These are phyloP conservation scores for Drosophila suboccidentalis DNA, from an alignment of 2,888 invertebrate genomes.

Conservation along the genomic window DNA sequence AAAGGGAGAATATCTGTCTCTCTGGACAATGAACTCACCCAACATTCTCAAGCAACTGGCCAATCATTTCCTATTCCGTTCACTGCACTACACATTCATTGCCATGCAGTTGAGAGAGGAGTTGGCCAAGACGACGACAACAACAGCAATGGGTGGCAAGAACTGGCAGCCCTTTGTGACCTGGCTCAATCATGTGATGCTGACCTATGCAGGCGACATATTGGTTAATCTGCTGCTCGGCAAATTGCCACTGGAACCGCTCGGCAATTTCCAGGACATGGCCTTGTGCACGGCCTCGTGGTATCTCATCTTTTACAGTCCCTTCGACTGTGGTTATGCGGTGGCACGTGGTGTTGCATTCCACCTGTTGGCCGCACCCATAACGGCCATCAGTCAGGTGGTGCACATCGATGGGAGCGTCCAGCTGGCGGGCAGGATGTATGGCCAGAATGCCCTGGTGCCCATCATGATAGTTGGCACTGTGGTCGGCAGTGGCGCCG, in stretches of 20 bases:
- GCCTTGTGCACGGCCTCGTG: slow-evolving; percentile 53
- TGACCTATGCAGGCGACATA: slow-evolving; percentile 67
- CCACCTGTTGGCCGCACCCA: slow-evolving; percentile 51
- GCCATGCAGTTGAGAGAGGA: slow-evolving; percentile 68
- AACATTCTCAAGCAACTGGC: slow-evolving; percentile 52
- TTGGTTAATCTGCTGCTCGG: slow-evolving; percentile 64
- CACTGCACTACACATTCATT: slow-evolving; percentile 58
- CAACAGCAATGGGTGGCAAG: background rate
- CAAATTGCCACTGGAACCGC: slow-evolving; percentile 59
- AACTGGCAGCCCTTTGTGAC: slow-evolving; percentile 57
- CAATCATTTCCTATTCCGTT: slow-evolving; percentile 62
- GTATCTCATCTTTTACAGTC: slow-evolving; percentile 69
- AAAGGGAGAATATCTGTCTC: too few relatives aligned
- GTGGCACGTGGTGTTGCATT: slow-evolving; percentile 43
- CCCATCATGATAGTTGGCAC: slow-evolving; percentile 69
- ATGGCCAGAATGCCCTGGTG: slow-evolving; percentile 50
- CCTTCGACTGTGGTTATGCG: slow-evolving; percentile 45
- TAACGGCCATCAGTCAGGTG: slow-evolving; percentile 59
- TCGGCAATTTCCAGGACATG: slow-evolving; percentile 56
- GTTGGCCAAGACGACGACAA: slow-evolving; percentile 15
- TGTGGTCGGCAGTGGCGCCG: slow-evolving; percentile 68
- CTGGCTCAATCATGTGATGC: slow-evolving; percentile 61
- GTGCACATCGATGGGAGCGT: slow-evolving; percentile 63
- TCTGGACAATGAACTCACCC: slow-evolving; percentile 41
- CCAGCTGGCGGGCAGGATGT: slow-evolving; percentile 44